A percentile compares a stretch with the other conserved stretches of the same genome.
Conservation (phyloP, 2,113 vertebrate species). For the Oriolus oriolus region DNA sequence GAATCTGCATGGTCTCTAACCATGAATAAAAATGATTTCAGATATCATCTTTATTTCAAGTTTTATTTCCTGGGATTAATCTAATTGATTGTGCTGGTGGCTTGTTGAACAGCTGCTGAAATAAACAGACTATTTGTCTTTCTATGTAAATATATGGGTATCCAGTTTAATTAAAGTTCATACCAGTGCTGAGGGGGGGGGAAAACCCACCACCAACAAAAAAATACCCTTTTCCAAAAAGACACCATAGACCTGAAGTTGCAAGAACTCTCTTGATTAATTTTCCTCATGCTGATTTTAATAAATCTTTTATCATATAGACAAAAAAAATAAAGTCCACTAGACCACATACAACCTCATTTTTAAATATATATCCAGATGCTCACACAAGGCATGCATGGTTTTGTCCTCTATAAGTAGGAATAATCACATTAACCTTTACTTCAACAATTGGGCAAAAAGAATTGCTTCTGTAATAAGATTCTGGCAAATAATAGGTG, state of each 20-base stretch:
- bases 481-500: background rate
- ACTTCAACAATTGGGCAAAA: background rate
- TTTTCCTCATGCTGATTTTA: background rate
- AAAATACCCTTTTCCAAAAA: background rate
- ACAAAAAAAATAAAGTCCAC: background rate
- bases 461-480: background rate
- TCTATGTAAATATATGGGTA: slow-evolving; percentile 1
- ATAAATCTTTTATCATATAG: background rate
- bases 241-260: background rate
- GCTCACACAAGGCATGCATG: background rate
- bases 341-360: background rate
- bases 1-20: slow-evolving; percentile 67
- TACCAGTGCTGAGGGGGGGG: background rate
- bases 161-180: background rate
- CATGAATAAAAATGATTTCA: slow-evolving; percentile 78
- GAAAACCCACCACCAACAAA: background rate
- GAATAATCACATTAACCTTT: background rate
- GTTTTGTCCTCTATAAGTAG: background rate
- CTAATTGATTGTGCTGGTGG: slow-evolving; percentile 64
- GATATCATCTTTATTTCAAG: slow-evolving; percentile 65
- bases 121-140: slow-evolving; percentile 44
- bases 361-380: background rate
- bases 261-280: background rate
- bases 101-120: slow-evolving; percentile 53
- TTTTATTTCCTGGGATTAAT: slow-evolving; percentile 74